Evolutionary conservation across 1,140 invertebrate genomes (phyloP), one percentile per base, ranked within the genome.

Genomic region (Cephus cinctus): DNA sequence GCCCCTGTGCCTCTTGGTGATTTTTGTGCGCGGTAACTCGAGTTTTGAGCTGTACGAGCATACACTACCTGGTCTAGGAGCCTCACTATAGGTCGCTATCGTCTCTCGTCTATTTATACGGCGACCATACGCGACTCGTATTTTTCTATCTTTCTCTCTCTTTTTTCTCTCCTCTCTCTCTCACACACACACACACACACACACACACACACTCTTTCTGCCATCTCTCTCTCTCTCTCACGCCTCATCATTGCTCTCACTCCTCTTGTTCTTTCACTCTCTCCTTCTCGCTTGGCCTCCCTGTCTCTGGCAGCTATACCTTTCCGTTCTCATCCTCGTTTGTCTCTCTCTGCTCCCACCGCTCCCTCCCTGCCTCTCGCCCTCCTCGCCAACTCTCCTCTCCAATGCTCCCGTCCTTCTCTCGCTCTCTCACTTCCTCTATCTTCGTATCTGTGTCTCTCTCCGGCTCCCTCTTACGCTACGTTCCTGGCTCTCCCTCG

Each of bases 81-180:
- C 32, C 45, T 39, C 15, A 35, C 23, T 27, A 31, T 9, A 15
- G 11, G n/a, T n/a, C n/a, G n/a, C 8, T 36, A 36, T 18, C 19
- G 19, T 36, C 34, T 36, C 3, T 15, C 66, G 59, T 70, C 70
- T 73, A 73, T 73, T 73, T 71, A 73, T 73, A 71, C 64, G 57
- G 54, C 65, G 60, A 65, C 57, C 65, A 67, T 70, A 65, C 65
- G 58, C 59, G 59, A 61, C 59, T 60, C 20, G 14, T 4, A 47
- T 36, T 47, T 41, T 47, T 34, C 43, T 45, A 25, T 41, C 43
- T 38, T 25, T 44, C 45, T 46, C 39, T 21, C 38, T 49, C 30
- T 36, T 48, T 42, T 48, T 52, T 25, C 42, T 36, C 38, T 46
- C 45, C 43, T 47, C 52, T 46, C 56, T 19, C 44, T 50, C 52